Conservation (phyloP, 2,113 vertebrate genomes). For the Chroicocephalus ridibundus region DNA sequence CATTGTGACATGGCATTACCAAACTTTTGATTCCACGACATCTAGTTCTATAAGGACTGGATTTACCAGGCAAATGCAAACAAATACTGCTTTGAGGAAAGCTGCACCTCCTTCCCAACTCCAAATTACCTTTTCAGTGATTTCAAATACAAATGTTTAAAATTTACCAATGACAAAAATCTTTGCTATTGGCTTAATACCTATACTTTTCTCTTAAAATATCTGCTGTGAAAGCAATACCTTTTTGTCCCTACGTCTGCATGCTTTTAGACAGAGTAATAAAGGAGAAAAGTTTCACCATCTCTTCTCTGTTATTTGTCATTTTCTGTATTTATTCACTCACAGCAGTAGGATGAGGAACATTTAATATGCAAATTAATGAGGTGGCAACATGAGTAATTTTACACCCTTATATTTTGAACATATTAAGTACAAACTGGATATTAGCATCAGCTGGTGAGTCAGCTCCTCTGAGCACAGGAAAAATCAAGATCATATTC, state of each 20-base stretch:
- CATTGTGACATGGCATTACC: not conserved
- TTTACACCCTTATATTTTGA: not conserved
- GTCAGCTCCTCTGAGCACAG: not conserved
- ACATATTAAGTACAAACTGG: not conserved
- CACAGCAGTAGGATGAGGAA: not conserved
- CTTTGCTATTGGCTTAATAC: not conserved
- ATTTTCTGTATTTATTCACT: not conserved
- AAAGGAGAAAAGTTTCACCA: not conserved
- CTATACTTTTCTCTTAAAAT: not conserved
- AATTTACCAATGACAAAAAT: not conserved
- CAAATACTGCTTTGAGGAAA: not conserved
- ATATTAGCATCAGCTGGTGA: not conserved
- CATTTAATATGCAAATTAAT: not conserved
- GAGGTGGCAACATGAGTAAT: slow-evolving; percentile 1
- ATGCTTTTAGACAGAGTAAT: not conserved
- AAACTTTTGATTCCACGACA: not conserved
- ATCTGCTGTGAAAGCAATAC: not conserved
- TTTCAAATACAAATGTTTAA: not conserved
- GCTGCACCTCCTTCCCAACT: not conserved
- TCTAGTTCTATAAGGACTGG: not conserved
- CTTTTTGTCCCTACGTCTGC: not conserved
- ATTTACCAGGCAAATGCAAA: not conserved
- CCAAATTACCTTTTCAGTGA: not conserved
- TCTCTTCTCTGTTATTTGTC: not conserved
- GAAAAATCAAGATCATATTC: not conserved